Base-by-base conservation (phyloP, 2,888 invertebrate species). In the Griposia aprilina region DNA sequence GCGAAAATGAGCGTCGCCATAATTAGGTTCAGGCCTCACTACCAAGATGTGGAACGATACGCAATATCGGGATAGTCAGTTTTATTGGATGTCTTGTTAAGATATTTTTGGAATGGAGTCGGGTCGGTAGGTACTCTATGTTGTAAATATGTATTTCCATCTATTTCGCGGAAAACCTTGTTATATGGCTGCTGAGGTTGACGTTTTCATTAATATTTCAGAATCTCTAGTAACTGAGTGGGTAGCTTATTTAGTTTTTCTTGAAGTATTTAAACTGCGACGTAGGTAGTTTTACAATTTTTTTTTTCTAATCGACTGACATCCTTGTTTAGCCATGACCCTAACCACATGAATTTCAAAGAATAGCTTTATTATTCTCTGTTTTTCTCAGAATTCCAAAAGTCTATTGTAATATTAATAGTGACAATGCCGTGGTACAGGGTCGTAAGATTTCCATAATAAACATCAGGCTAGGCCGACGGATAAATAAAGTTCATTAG, bases 1-100 rank as follows among this genome's bases (percentile, higher is more conserved):
- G 92, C 92, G 93, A 92, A 94, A 95, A 94, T 94, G 94, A 93
- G 91, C 90, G 90, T 85, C 85, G 85, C 91, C 92, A 91, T 95
- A 94, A 95, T 94, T 93, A 93, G 90, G 92, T 94, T 93, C 88
- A 86, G 89, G 82, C 87, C 90, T 87, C 86, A 67, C 84, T 90
- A 90, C 91, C 89, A 90, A 78, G 90, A 80, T 84, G 75, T 80
- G 82, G 75, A 88, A 89, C 85, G 88, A 83, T 80, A 87, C 74
- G 68, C 72, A 78, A 82, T 84, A 82, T 80, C 60, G 52, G 69
- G 55, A 68, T 67, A 57, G 68, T 66, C 70, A 11, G 52, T 83
- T 81, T 83, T 79, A 87, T 85, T 80, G 67, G 66, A 74, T 55
- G n/a, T 72, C 69, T 75, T 83, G 74, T 70, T 77, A 72, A 65